A percentile compares a stretch with the other conserved stretches of the same genome.
Evolutionary conservation across 1,140 invertebrate species (phyloP).

Genomic region (Cotesia glomerata): DNA sequence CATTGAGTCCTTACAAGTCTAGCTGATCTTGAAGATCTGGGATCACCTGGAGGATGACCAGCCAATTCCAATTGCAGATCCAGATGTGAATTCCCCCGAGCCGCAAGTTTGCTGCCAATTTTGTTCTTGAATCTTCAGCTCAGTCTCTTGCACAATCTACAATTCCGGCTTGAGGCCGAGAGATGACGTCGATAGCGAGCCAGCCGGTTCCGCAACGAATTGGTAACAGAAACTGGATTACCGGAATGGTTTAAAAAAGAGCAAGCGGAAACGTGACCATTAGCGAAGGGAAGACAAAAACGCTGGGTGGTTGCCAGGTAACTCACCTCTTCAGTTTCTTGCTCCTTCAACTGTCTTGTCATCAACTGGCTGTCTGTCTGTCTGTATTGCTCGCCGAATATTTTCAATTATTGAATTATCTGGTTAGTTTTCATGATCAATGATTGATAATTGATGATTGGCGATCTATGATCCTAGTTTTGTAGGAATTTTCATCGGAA

Average conservation of each 20-base stretch:
- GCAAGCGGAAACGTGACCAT: constrained; percentile 38
- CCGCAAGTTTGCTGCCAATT: not conserved
- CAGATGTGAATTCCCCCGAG: constrained; percentile 27
- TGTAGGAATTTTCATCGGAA: too few relatives aligned
- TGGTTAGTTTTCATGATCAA: too few relatives aligned
- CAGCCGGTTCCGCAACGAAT: constrained; percentile 33
- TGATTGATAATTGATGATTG: too few relatives aligned
- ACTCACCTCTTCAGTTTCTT: constrained; percentile 20
- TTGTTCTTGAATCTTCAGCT: too few relatives aligned
- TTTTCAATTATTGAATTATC: too few relatives aligned
- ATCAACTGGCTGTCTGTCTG: not conserved
- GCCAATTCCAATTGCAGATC: not conserved
- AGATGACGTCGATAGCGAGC: constrained; percentile 36
- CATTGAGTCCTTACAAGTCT: constrained; percentile 8
- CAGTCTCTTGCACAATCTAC: not conserved
- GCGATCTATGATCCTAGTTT: too few relatives aligned
- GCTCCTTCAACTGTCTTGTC: not conserved
- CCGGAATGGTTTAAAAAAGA: constrained; percentile 27
- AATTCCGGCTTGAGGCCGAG: not conserved
- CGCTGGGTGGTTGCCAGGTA: constrained; percentile 33
- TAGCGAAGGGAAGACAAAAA: constrained; percentile 36
- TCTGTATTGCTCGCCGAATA: not conserved
- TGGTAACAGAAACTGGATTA: constrained; percentile 39
- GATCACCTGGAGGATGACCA: not conserved
- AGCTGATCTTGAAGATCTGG: not conserved